Evolutionary conservation across 2,888 invertebrate species (phyloP), one percentile per base, ranked within the genome.

Genomic region (Sphaeridia pumilis): DNA sequence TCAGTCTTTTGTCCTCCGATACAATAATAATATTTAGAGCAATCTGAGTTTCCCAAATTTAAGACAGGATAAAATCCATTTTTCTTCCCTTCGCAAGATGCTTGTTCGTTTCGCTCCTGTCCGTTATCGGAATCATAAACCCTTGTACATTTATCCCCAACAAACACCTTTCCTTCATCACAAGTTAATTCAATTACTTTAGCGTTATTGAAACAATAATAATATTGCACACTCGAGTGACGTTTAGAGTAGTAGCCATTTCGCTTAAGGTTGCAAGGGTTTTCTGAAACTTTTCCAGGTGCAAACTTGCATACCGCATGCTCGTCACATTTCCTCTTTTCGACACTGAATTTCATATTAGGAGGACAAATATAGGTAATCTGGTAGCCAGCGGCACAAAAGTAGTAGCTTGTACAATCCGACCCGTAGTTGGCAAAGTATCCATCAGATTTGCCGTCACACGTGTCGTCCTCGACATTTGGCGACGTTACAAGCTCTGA

Each of bases 331-430:
- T 56, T 55, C 41, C 58, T 58, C 1, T 24, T 46, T n/a, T 52
- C 35, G 21, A 58, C 62, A 56, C 58, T 59, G 52, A 60, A 64
- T 44, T 56, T 56, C 17, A 22, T 35, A 14, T 51, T 58, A 3
- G 57, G 58, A 7, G 61, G 60, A 44, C 64, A 64, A n/a, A 64
- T 52, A 44, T 64, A 64, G 3, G 62, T 63, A 26, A 60, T 61
- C 55, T 64, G 64, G 31, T 63, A 64, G 20, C 62, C 62, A 4
- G 62, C 61, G 17, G 62, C 61, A 56, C 64, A 64, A 38, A 63
- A 64, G 28, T 61, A 64, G 48, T 64, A 64, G 50, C 59, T 58
- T 4, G 61, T 59, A 42, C 64, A 64, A 42, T 53, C 57, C 21
- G 62, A 63, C 2, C 59, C 57, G n/a, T 58, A 57, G 53, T 64